Base-by-base conservation (phyloP, 2,113 vertebrate species). In the Protomyctophum bolini region DNA sequence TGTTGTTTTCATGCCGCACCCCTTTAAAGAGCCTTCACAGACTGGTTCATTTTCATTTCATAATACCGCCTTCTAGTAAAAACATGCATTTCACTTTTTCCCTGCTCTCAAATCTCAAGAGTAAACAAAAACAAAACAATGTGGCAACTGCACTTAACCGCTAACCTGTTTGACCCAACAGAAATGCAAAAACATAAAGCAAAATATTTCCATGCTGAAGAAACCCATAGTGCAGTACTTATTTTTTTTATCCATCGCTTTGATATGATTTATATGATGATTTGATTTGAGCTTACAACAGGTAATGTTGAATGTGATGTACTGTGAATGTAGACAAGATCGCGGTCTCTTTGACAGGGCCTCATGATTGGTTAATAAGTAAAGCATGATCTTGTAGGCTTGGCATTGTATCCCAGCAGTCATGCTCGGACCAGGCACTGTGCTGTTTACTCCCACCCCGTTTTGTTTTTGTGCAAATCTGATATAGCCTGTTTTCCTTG, bases 321-420 rank as follows among this genome's bases (percentile, higher is more conserved):
- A 21, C 21, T 21, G 1, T 21, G n/a, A n/a, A n/a, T n/a, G 21
- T 2, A 21, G 21, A 41, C 33, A 41, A 41, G 33, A 41, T 41
- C 33, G 33, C 75, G 6, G 7, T 77, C 79, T 77, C 62, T 78
- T 57, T 33, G 66, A 61, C 80, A 74, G 66, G 33, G 85, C 73
- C 87, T 83, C 86, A 85, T 86, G 88, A 90, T 85, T 83, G 87
- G 78, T 87, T 91, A 93, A 91, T 91, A 86, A 89, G 89, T 83
- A 83, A 90, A 81, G 85, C 86, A 79, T 93, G 92, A 92, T 91
- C 83, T 75, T 59, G 75, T 75, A 65, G 75, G 74, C 82, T 84
- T 84, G 86, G 80, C 86, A 78, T 84, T 79, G 69, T 83, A 73
- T 79, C 81, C 47, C 70, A 45, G 73, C 46, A 68, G 80, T 90